A percentile compares a stretch with the other conserved stretches of the same genome.
Conservation (phyloP, 2,113 vertebrate genomes). For the Pseudonaja textilis region DNA sequence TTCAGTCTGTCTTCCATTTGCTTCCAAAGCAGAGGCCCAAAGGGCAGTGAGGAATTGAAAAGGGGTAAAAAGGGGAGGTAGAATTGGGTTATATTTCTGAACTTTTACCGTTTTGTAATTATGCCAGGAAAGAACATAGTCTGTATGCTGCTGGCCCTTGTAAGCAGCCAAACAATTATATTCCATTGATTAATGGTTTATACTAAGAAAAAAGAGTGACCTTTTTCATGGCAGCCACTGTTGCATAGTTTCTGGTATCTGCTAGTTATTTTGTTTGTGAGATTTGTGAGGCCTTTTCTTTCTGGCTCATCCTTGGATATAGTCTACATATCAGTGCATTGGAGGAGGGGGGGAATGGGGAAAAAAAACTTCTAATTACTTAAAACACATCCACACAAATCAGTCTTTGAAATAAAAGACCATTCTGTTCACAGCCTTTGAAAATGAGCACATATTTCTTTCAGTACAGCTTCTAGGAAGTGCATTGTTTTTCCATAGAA, state of each 20-base stretch:
- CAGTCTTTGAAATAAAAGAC: conserved; percentile 56
- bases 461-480: conserved; percentile 48
- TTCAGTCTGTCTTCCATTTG: conserved; percentile 82
- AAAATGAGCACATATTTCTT: conserved; percentile 50
- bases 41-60: conserved; percentile 78
- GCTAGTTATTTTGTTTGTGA: conserved; percentile 34
- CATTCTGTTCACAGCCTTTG: conserved; percentile 46
- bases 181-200: conserved; percentile 73
- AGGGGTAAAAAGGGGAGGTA: conserved; percentile 75
- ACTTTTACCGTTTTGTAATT: conserved; percentile 77
- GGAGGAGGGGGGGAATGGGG: conserved; percentile 23
- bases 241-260: conserved; percentile 62
- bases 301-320: conserved; percentile 39
- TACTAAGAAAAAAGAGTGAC: conserved; percentile 66
- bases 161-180: conserved; percentile 68
- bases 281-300: conserved; percentile 53
- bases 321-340: conserved; percentile 49
- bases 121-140: conserved; percentile 71
- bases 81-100: conserved; percentile 76
- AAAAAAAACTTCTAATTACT: conserved; percentile 62
- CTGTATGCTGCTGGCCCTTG: conserved; percentile 62
- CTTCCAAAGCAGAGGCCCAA: conserved; percentile 82
- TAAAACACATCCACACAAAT: conserved; percentile 37
- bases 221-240: conserved; percentile 68
- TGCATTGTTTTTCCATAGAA: conserved; percentile 24